Base-by-base conservation (phyloP, 2,888 invertebrate genomes). In the Hartigia nigra region DNA sequence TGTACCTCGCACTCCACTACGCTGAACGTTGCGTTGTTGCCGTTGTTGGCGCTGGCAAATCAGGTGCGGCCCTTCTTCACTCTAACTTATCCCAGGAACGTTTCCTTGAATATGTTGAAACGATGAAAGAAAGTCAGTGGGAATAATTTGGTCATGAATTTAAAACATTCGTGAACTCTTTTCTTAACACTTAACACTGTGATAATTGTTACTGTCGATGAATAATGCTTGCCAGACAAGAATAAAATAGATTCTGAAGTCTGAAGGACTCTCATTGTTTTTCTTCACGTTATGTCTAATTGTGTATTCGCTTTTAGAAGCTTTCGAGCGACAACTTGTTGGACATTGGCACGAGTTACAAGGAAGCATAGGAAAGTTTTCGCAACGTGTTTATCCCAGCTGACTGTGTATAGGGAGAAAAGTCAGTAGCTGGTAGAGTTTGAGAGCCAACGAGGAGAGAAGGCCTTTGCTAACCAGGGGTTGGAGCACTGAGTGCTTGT, bases 281-380 rank as follows among this genome's bases (percentile, higher is more conserved):
- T 23, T 55, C 55, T 23, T 9, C 23, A 9, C 9, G 0, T 23
- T 55, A 55, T 23, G 23, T 23, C 2, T 55, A 55, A 72, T 72
- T 72, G 31, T 14, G 72, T 72, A 72, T 23, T 23, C 34, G 72
- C 72, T 31, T 11, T 72, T 72, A 31, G 31, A 34, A 72, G 72
- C 72, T 14, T 31, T 23, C 31, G 72, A 72, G 81, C 84, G 81
- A 81, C 84, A 84, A 86, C 86, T 86, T 86, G 86, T 86, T 84
- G 86, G 84, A 84, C 84, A 82, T 76, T 80, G 83, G 80, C 80
- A 80, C 82, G 79, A 84, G 81, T 79, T 35, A 34, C 34, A 12
- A 75, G 75, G 75, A 11, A 75, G 36, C 31, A 72, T 34, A 34
- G 31, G 36, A 36, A 75, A 75, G 31, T 75, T 35, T 75, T 75